Evolutionary conservation across 1,140 invertebrate genomes (phyloP), one percentile per base, ranked within the genome.

Genomic region (Meloidogyne floridensis): DNA sequence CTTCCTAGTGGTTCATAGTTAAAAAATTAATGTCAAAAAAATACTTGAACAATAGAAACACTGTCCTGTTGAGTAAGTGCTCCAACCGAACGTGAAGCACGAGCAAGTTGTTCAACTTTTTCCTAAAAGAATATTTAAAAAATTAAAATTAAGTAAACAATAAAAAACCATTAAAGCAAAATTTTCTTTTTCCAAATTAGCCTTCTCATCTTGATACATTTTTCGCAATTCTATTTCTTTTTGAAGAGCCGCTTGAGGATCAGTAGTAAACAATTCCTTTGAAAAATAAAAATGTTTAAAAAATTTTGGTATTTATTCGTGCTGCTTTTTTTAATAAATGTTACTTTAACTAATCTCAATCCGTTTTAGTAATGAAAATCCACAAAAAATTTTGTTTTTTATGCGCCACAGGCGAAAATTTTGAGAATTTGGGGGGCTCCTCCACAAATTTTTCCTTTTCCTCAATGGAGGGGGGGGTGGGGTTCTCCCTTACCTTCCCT

Each of bases 171-270:
- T 54, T 54, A 84, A 78, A 7, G 71, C 73, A 56, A 69, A 65
- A 75, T 84, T 82, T 43, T 84, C 83, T 10, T 65, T 54, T 59
- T 84, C 83, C 56, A 84, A 59, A 10, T 83, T 83, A 11, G 20
- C 43, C 56, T 84, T 84, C 75, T 84, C 83, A 59, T 84, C 83
- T 54, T 84, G 76, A 70, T 83, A 83, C 76, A 84, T 76, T 20
- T 77, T 84, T 5, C 83, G 83, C n/a, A 84, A 76, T 69, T 84
- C 83, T n/a, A 79, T 56, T 53, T 84, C 83, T 20, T 71, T 83
- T 69, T 80, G 80, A 59, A 85, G 82, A 13, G 75, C 53, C 15
- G 77, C 42, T 11, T 80, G 76, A 20, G 76, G 42, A 56, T 80
- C 77, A 43, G 59, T 65, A n/a, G 15, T 15, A 65, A 65, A 65